Percentiles rank a stretch among this genome's conserved stretches.
Conservation (phyloP, 2,113 vertebrate species). For the Oxyura jamaicensis region DNA sequence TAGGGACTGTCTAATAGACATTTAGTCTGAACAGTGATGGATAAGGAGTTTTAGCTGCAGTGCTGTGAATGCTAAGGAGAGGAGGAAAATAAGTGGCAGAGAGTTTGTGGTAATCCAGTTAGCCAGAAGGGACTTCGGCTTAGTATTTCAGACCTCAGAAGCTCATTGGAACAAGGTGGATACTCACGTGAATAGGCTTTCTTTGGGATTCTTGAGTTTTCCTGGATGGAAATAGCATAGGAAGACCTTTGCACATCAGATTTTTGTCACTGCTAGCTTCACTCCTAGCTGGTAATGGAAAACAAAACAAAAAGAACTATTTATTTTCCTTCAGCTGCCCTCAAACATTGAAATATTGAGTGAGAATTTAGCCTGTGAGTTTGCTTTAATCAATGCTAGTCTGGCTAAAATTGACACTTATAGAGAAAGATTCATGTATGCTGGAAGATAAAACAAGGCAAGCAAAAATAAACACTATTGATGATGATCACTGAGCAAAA, state of each 20-base stretch:
- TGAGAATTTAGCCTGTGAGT: background rate
- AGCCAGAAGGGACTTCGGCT: background rate
- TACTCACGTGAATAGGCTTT: background rate
- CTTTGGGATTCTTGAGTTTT: background rate
- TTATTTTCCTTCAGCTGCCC: background rate
- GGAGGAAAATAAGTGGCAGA: background rate
- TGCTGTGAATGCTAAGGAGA: background rate
- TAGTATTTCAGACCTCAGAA: background rate
- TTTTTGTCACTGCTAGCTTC: background rate
- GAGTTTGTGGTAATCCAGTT: background rate
- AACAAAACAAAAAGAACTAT: background rate
- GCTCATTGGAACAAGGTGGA: background rate
- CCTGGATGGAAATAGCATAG: background rate
- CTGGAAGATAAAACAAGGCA: conserved; percentile 1
- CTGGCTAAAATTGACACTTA: conserved; percentile 22
- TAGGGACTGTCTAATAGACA: background rate
- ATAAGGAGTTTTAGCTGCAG: background rate
- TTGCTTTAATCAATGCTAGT: conserved; percentile 40
- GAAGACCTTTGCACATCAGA: background rate
- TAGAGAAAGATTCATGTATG: background rate
- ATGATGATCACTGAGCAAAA: background rate
- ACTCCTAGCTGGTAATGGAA: background rate
- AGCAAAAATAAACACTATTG: background rate
- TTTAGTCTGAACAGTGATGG: background rate
- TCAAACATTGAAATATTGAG: conserved; percentile 30